Conservation (phyloP, 2,888 invertebrate species). For the Andrena flavipes region DNA sequence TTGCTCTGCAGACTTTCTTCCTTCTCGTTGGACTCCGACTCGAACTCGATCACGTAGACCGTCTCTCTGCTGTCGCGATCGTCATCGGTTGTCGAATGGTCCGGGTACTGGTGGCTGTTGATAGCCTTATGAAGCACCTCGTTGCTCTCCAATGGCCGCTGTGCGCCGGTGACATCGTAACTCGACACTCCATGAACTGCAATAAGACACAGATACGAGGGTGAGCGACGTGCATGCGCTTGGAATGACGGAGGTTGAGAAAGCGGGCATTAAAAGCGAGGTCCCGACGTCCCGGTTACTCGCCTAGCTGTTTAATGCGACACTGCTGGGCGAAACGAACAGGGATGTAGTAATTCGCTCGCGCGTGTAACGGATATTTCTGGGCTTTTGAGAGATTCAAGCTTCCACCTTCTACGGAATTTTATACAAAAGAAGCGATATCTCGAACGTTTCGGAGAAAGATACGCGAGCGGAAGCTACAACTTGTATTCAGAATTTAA, state of each 20-base stretch:
- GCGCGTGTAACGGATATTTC: no score
- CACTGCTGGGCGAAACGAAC: neutral
- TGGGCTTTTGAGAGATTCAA: no score
- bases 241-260: slow-evolving; percentile 1
- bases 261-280: slow-evolving; percentile 18
- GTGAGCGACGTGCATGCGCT: neutral
- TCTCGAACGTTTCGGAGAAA: no score
- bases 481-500: no score
- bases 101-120: slow-evolving; percentile 67
- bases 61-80: slow-evolving; percentile 66
- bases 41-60: slow-evolving; percentile 79
- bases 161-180: slow-evolving; percentile 69
- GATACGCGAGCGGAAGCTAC: no score
- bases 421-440: no score
- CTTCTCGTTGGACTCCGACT: slow-evolving; percentile 76
- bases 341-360: neutral
- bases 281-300: neutral
- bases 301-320: neutral
- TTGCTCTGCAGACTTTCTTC: slow-evolving; percentile 71
- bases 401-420: no score
- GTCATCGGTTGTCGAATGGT: slow-evolving; percentile 58
- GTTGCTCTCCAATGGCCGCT: slow-evolving; percentile 68
- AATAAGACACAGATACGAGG: slow-evolving; percentile 30
- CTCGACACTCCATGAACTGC: slow-evolving; percentile 70
- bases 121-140: slow-evolving; percentile 65